Conservation (phyloP, 2,113 vertebrate genomes). For the Phoxinus phoxinus region DNA sequence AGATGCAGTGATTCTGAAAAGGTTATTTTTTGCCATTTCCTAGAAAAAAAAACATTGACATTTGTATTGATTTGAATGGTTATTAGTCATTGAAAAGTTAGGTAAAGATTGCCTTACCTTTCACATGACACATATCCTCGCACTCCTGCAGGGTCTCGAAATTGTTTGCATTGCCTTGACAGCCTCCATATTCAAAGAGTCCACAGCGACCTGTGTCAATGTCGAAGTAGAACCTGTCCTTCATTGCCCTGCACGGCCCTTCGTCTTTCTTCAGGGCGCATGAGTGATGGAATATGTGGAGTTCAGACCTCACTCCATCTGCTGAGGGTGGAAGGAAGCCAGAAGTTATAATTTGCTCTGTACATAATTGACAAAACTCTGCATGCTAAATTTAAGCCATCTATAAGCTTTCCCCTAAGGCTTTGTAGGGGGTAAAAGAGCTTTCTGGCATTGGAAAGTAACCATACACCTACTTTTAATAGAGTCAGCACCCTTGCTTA, state of each 20-base stretch:
- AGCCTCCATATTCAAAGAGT: slow-evolving; percentile 88
- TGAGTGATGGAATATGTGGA: slow-evolving; percentile 75
- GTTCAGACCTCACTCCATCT: slow-evolving; percentile 56
- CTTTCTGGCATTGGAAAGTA: slow-evolving; percentile 47
- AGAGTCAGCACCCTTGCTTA: slow-evolving; percentile 51
- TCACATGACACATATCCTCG: slow-evolving; percentile 77
- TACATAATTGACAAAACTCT: slow-evolving; percentile 44
- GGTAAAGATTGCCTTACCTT: slow-evolving; percentile 65
- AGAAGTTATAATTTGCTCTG: slow-evolving; percentile 48
- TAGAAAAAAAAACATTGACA: not conserved
- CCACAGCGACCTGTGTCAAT: slow-evolving; percentile 79
- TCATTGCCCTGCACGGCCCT: slow-evolving; percentile 85
- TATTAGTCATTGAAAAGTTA: not conserved
- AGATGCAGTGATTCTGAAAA: not conserved
- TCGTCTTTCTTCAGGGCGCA: slow-evolving; percentile 83
- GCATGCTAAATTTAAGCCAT: slow-evolving; percentile 56
- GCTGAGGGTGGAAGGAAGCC: slow-evolving; percentile 44
- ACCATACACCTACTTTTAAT: slow-evolving; percentile 27
- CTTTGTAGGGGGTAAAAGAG: slow-evolving; percentile 53
- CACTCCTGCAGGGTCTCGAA: slow-evolving; percentile 83
- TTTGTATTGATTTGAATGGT: not conserved
- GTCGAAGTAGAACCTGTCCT: slow-evolving; percentile 81
- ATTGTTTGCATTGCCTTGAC: slow-evolving; percentile 89
- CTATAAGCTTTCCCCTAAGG: slow-evolving; percentile 56
- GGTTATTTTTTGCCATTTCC: not conserved